Conservation (phyloP, 2,888 invertebrate genomes). For the Pseudococcus jackbeardsleyi region DNA sequence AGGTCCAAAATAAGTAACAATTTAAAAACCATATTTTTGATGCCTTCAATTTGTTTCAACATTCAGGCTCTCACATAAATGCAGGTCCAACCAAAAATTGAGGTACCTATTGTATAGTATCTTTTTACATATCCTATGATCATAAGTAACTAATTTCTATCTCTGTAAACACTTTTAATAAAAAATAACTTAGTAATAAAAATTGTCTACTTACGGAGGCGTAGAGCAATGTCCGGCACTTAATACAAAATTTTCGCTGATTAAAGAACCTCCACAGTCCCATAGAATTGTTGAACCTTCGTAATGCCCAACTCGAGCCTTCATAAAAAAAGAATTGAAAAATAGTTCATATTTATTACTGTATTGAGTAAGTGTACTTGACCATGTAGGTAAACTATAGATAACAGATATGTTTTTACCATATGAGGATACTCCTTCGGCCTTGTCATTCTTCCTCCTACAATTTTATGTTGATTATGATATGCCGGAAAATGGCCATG, state of each 20-base stretch:
- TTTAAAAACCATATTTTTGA: too few species aligned
- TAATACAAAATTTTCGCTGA: not conserved
- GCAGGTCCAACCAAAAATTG: too few species aligned
- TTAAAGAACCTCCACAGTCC: not conserved
- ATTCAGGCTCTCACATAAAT: too few species aligned
- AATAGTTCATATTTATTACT: not conserved
- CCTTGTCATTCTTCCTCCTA: not conserved
- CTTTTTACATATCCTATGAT: too few species aligned
- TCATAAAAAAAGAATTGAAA: not conserved
- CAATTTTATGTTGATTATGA: not conserved
- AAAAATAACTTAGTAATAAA: too few species aligned
- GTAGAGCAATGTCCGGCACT: constrained; percentile 8
- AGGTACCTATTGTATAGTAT: too few species aligned
- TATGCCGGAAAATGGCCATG: too few species aligned
- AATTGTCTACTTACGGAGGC: not conserved
- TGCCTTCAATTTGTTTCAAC: too few species aligned
- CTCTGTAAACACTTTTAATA: not conserved
- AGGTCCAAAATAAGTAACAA: too few species aligned
- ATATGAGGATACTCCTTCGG: constrained; percentile 55
- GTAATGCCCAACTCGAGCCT: not conserved
- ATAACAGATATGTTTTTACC: not conserved
- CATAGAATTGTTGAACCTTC: not conserved
- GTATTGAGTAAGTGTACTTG: too few species aligned
- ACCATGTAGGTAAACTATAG: not conserved
- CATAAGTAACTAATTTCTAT: too few species aligned